Percentiles rank a stretch among this genome's conserved stretches.
Conservation (phyloP, 2,113 vertebrate species). For the Cichladusa arquata region DNA sequence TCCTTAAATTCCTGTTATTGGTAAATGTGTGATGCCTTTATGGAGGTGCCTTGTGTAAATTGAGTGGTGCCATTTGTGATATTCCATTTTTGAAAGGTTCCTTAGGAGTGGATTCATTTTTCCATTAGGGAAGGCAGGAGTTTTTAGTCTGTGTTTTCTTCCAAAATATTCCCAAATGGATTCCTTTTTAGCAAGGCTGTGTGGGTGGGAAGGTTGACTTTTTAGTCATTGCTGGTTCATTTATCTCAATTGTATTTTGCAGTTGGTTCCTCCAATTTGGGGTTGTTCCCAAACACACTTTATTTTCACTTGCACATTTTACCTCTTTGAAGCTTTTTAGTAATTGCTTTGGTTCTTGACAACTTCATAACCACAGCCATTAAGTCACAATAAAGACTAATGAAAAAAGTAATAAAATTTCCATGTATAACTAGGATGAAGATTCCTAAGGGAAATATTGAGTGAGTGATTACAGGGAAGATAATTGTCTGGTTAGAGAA, state of each 20-base stretch:
- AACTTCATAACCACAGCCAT: constrained; percentile 48
- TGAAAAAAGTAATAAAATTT: constrained; percentile 70
- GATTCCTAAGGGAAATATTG: constrained; percentile 65
- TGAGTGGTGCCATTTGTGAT: background rate
- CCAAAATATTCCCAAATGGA: background rate
- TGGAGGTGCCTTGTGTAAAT: background rate
- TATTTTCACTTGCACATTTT: background rate
- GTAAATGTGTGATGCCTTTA: background rate
- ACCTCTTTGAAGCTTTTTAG: constrained; percentile 43
- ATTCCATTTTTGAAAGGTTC: background rate
- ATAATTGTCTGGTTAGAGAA: constrained; percentile 73
- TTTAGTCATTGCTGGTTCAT: background rate
- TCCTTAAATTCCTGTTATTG: background rate
- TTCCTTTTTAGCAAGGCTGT: background rate
- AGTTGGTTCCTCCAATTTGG: background rate
- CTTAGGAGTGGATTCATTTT: background rate
- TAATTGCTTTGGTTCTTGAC: constrained; percentile 55
- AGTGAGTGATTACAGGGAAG: constrained; percentile 70
- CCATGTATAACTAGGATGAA: constrained; percentile 66
- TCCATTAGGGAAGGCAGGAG: background rate
- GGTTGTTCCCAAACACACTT: constrained; percentile 24
- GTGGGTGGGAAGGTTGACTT: background rate
- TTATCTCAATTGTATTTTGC: constrained; percentile 10
- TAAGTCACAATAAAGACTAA: constrained; percentile 62
- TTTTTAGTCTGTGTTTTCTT: background rate